Evolutionary conservation across 2,888 invertebrate species (phyloP), one percentile per base, ranked within the genome.

Genomic region (Caenorhabditis sp.): DNA sequence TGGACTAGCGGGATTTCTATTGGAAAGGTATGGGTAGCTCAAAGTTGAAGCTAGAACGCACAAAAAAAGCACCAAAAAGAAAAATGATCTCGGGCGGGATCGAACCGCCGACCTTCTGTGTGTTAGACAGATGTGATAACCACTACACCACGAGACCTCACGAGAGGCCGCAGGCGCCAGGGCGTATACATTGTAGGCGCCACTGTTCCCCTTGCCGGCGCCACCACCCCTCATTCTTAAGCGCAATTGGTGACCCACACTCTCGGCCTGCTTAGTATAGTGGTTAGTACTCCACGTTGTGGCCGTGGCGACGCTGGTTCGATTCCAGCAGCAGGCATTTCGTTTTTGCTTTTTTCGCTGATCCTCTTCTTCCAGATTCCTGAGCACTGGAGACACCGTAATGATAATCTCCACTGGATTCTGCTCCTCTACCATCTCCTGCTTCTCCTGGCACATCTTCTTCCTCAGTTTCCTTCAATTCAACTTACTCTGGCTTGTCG

Each of bases 271-370:
- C 84, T 80, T 89, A 89, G 89, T 89, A 89, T 89, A 89, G 89
- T 89, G 89, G 87, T 89, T 89, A 89, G 89, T 89, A 89, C 89
- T 89, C 88, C 86, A 87, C 88, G 89, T 89, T 89, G 89, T 89
- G 89, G 88, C 88, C 88, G 88, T 87, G 87, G 88, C 89, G 89
- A 89, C 89, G 86, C 82, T 80, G 86, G 89, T 89, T 89, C 88
- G 88, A 88, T 89, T 89, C 87, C 86, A 82, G 86, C 85, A 86
- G 80, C 64, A 80, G 83, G 83, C 83, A 83, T 19, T 19, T 66
- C 22, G 31, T 66, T 49, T 66, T 51, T 66, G 7, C 19, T 31
- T 66, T 49, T 66, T 66, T 31, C 31, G 31, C 31, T 31, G 31
- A n/a, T n/a, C n/a, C n/a, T 31, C 7, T 31, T 10, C 0, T 54